Evolutionary conservation across 1,140 invertebrate species (phyloP).

Genomic region (Anadara kagoshimensis): DNA sequence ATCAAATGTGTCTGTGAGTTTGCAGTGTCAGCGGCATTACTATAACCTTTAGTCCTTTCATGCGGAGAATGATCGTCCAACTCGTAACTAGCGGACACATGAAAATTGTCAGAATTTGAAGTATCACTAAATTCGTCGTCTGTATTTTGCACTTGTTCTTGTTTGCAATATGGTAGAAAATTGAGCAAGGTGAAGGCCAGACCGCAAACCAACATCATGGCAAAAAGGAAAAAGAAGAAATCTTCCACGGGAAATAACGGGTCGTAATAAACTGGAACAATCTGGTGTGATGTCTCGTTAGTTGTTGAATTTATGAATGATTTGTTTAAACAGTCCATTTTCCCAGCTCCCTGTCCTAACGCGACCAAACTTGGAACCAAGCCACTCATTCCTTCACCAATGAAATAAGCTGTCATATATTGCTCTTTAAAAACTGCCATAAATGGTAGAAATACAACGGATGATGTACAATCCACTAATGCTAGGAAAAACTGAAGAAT

Average conservation of each 20-base stretch:
- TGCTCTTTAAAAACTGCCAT: slow-evolving; percentile 86
- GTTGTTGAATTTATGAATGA: slow-evolving; percentile 32
- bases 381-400: slow-evolving; percentile 89
- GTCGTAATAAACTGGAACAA: slow-evolving; percentile 49
- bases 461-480: slow-evolving; percentile 93
- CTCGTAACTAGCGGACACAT: slow-evolving; percentile 16
- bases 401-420: slow-evolving; percentile 81
- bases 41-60: neutral
- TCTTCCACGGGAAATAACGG: slow-evolving; percentile 73
- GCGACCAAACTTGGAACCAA: slow-evolving; percentile 90
- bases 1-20: slow-evolving; percentile 25
- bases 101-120: no score
- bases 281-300: slow-evolving; percentile 49
- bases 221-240: slow-evolving; percentile 84
- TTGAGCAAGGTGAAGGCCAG: slow-evolving; percentile 75
- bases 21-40: slow-evolving; percentile 14
- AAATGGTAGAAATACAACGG: slow-evolving; percentile 92
- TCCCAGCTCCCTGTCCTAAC: slow-evolving; percentile 86
- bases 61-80: neutral
- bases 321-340: slow-evolving; percentile 74
- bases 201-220: slow-evolving; percentile 74
- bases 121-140: neutral
- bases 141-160: slow-evolving; percentile 48
- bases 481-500: slow-evolving; percentile 86
- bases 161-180: slow-evolving; percentile 67